Base-by-base conservation (phyloP, 2,888 invertebrate genomes). In the Cataglyphis cursor region DNA sequence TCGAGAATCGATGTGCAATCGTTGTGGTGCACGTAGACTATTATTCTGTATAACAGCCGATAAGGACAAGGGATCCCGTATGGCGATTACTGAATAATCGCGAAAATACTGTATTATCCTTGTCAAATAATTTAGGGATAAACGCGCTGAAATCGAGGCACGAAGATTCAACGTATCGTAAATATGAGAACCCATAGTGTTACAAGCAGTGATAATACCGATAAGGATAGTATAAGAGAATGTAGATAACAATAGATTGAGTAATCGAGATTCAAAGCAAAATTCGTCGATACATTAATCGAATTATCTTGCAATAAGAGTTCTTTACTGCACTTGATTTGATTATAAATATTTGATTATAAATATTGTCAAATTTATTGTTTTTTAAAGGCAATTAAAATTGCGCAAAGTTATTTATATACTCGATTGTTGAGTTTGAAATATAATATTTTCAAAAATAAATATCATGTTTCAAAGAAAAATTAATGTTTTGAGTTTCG, bases 211-310 rank as follows among this genome's bases (percentile, higher is more conserved):
- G 74, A 54, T 31, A 54, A 35, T 31, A 24, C 64, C 44, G 85
- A 84, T 85, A 72, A 84, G 76, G 57, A n/a, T 57, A 44, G 61
- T 84, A 78, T 83, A 83, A 84, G 84, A 44, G 81, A 76, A 81
- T 59, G 21, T 21, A 80, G 73, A 65, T 85, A 81, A 85, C 84
- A 61, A 66, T 41, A 62, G 51, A 70, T 54, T 59, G 64, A 48
- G 35, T 72, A 80, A 80, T 84, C 48, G 72, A 65, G 8, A 28
- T n/a, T 28, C 44, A 35, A 48, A 61, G 65, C 74, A 51, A 82
- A 83, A 61, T 48, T 41, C 48, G 21, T 59, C 59, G 61, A 74
- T 68, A 66, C 35, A 62, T 10, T 82, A 41, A 51, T 66, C 64
- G 21, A 66, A 59, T 65, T 65, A 73, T 41, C 24, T 81, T 35